phyloP scores from a whole-genome alignment of 2,888 invertebrate species.

The Hypsopygia costalis region DNA sequence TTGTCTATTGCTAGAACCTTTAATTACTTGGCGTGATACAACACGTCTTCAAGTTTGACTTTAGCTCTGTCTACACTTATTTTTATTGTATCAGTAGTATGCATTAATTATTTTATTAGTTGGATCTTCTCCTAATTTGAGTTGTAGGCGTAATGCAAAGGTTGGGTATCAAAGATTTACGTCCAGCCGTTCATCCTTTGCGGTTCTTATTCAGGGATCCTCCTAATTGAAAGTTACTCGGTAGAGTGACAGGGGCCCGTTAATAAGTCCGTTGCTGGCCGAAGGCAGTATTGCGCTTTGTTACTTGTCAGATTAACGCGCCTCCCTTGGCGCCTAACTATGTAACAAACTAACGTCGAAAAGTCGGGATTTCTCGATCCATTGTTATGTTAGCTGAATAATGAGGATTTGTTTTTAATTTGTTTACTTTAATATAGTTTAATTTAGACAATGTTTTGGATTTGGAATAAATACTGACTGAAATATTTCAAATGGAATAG shows the following conservation, averaged over 20 bases:
- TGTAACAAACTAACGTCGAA: conserved; percentile 39
- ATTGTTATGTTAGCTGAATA: not conserved
- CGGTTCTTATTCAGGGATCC: conserved; percentile 20
- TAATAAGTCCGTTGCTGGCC: conserved; percentile 42
- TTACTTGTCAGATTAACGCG: conserved; percentile 52
- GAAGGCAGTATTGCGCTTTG: conserved; percentile 40
- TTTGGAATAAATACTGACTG: no score
- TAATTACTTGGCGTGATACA: no score
- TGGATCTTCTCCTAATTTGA: not conserved
- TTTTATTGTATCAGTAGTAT: no score
- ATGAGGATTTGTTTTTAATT: not conserved
- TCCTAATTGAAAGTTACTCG: conserved; percentile 52
- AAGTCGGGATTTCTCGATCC: conserved; percentile 31
- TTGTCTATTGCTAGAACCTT: no score
- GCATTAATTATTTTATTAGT: no score
- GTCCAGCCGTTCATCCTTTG: conserved; percentile 7
- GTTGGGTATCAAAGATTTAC: conserved; percentile 7
- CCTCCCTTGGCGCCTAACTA: conserved; percentile 42
- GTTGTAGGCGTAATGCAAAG: conserved; percentile 11
- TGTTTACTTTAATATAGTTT: no score
- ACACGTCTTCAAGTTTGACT: no score
- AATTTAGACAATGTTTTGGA: no score
- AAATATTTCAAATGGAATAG: no score
- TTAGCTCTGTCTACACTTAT: no score
- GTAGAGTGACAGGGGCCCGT: conserved; percentile 46